phyloP scores from a whole-genome alignment of 1,140 invertebrate species.

The Eueides isabella region DNA sequence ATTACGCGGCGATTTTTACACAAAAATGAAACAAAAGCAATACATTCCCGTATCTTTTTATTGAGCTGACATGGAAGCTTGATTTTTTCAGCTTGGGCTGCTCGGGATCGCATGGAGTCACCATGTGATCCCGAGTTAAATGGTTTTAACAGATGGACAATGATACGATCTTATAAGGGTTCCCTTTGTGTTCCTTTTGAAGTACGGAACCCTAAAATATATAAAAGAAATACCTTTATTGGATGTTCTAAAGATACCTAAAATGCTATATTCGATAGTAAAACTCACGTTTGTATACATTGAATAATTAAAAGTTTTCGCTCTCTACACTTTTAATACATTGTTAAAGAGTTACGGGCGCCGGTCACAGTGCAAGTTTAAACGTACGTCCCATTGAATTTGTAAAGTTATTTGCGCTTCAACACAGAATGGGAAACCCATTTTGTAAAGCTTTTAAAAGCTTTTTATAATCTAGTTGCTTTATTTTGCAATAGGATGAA shows the following conservation, averaged over 20 bases:
- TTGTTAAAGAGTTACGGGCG: conserved; percentile 20
- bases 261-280: background rate
- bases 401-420: conserved; percentile 18
- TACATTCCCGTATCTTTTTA: too few species aligned
- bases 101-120: too few species aligned
- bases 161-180: too few species aligned
- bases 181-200: too few species aligned
- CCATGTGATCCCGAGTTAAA: too few species aligned
- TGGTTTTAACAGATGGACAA: too few species aligned
- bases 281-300: conserved; percentile 7
- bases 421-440: background rate
- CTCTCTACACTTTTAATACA: conserved; percentile 21
- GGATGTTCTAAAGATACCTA: background rate
- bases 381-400: conserved; percentile 20
- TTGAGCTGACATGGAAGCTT: too few species aligned
- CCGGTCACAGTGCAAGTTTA: conserved; percentile 18
- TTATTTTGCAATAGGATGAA: conserved; percentile 4
- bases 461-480: conserved; percentile 2
- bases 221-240: too few species aligned
- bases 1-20: too few species aligned
- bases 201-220: too few species aligned
- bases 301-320: conserved; percentile 27
- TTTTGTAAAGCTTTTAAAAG: conserved; percentile 10
- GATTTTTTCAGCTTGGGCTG: too few species aligned
- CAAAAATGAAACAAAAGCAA: too few species aligned